Percentiles rank a stretch among this genome's conserved stretches.
phyloP scores from a whole-genome alignment of 2,797 vertebrate species.

The Gymnocypris eckloni region DNA sequence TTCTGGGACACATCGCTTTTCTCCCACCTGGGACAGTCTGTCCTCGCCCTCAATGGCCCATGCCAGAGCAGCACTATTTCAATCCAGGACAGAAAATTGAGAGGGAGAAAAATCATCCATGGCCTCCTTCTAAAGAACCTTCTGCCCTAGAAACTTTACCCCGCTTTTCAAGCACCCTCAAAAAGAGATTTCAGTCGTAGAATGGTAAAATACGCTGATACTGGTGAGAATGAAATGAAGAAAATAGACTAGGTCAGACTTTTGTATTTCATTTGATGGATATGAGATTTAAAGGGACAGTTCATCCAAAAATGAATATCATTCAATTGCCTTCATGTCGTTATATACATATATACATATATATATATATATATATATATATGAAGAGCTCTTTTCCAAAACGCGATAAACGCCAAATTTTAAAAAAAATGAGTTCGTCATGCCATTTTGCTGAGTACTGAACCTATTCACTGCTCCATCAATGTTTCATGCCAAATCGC shows the following conservation, averaged over 20 bases:
- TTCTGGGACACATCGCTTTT: conserved; percentile 56
- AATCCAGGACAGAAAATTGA: conserved; percentile 43
- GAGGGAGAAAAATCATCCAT: conserved; percentile 52
- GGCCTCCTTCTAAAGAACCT: conserved; percentile 60
- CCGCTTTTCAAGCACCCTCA: conserved; percentile 40
- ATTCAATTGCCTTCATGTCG: neutral
- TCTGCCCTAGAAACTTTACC: conserved; percentile 61
- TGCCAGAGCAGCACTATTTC: conserved; percentile 55
- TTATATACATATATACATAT: neutral
- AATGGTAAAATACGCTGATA: conserved; percentile 27
- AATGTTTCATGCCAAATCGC: too few relatives aligned
- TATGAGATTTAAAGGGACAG: neutral
- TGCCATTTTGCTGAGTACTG: too few relatives aligned
- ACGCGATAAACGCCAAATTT: too few relatives aligned
- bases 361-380: too few relatives aligned
- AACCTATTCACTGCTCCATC: too few relatives aligned
- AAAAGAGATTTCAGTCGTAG: conserved; percentile 19
- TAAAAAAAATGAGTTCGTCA: too few relatives aligned
- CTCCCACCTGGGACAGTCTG: conserved; percentile 45
- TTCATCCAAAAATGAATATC: neutral
- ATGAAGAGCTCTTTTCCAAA: too few relatives aligned
- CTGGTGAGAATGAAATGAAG: conserved; percentile 19
- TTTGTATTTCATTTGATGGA: neutral
- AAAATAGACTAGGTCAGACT: conserved; percentile 26
- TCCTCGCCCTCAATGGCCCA: conserved; percentile 47